These are phyloP conservation scores for Diorhabda carinulata DNA, from an alignment of 1,140 invertebrate genomes.

Conservation along the genomic window DNA sequence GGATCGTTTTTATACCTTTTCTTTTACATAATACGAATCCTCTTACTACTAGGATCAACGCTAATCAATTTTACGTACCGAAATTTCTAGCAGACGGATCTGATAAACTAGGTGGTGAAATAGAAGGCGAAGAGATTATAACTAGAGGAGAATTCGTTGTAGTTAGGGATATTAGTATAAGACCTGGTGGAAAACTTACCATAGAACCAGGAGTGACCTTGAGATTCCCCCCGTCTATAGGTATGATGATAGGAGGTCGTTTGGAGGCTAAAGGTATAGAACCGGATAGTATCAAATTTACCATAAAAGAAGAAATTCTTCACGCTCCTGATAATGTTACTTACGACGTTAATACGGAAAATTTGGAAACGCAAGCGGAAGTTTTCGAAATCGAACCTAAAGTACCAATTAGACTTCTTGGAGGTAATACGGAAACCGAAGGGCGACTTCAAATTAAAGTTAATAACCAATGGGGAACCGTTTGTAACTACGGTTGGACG, in stretches of 20 bases:
- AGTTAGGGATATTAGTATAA: slow-evolving; percentile 84
- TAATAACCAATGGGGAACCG: slow-evolving; percentile 88
- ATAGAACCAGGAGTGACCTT: slow-evolving; percentile 84
- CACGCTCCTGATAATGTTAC: slow-evolving; percentile 61
- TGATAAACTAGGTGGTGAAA: slow-evolving; percentile 78
- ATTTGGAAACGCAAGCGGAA: slow-evolving; percentile 50
- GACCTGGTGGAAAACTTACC: slow-evolving; percentile 81
- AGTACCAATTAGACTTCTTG: slow-evolving; percentile 70
- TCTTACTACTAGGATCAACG: slow-evolving; percentile 69
- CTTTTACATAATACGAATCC: slow-evolving; percentile 80
- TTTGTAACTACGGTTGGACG: slow-evolving; percentile 96
- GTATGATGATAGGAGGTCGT: slow-evolving; percentile 93
- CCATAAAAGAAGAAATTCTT: slow-evolving; percentile 67
- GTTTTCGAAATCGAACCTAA: slow-evolving; percentile 53
- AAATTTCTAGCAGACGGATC: slow-evolving; percentile 65
- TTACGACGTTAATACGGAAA: slow-evolving; percentile 54
- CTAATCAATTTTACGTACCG: slow-evolving; percentile 69
- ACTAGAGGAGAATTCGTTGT: slow-evolving; percentile 78
- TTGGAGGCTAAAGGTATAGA: slow-evolving; percentile 75
- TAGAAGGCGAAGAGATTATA: slow-evolving; percentile 79
- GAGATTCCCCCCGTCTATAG: slow-evolving; percentile 83
- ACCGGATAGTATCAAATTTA: slow-evolving; percentile 73
- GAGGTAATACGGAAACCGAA: slow-evolving; percentile 69
- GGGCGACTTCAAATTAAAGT: slow-evolving; percentile 78
- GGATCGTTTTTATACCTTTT: slow-evolving; percentile 81